Percentiles rank a stretch among this genome's conserved stretches.
phyloP scores from a whole-genome alignment of 2,888 invertebrate species.

The Tricholauxania praeusta region DNA sequence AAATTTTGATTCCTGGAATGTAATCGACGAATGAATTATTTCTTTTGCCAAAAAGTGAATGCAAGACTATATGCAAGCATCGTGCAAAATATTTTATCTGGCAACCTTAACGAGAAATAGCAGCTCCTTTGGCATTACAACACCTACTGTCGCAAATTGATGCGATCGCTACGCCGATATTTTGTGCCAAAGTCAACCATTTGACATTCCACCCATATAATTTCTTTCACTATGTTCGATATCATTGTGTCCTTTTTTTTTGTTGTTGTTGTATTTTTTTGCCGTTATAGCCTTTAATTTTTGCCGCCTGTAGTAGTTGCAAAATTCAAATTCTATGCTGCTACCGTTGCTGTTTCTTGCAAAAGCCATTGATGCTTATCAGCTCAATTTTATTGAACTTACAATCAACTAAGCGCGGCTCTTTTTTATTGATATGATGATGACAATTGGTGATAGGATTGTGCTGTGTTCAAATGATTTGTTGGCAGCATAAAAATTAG shows the following conservation, averaged over 20 bases:
- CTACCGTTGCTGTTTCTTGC: background rate
- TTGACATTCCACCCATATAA: constrained; percentile 58
- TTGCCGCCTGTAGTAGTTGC: constrained; percentile 51
- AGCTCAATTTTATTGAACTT: constrained; percentile 32
- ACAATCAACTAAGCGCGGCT: too few relatives aligned
- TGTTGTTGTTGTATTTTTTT: constrained; percentile 6
- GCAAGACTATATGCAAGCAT: too few relatives aligned
- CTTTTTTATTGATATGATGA: constrained; percentile 10
- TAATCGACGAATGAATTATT: too few relatives aligned
- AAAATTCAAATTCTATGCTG: background rate
- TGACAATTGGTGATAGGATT: constrained; percentile 29
- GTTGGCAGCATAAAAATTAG: background rate
- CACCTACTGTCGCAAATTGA: constrained; percentile 44
- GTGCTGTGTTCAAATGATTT: constrained; percentile 8
- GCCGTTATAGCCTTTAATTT: constrained; percentile 55
- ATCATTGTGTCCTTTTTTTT: constrained; percentile 53
- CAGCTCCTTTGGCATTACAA: background rate
- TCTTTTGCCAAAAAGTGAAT: too few relatives aligned
- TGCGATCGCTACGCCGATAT: constrained; percentile 37
- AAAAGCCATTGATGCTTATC: constrained; percentile 22
- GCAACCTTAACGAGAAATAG: too few relatives aligned
- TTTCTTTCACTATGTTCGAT: constrained; percentile 3
- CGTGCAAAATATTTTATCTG: too few relatives aligned
- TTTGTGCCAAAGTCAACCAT: constrained; percentile 44
- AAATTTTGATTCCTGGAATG: too few relatives aligned